A percentile compares a stretch with the other conserved stretches of the same genome.
phyloP scores from a whole-genome alignment of 2,113 vertebrate genomes.

The Malurus elegans region DNA sequence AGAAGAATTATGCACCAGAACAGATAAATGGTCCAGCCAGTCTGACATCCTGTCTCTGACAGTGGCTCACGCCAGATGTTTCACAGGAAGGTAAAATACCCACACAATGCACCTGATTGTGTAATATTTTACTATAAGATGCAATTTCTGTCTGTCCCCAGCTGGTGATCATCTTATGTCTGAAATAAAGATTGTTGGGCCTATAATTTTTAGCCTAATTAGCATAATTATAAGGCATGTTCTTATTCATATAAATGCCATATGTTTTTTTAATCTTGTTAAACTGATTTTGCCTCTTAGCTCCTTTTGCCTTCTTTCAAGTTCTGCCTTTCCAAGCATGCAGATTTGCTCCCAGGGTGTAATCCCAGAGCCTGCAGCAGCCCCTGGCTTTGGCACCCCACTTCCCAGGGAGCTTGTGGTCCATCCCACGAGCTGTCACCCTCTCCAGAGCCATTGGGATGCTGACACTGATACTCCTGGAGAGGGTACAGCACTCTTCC shows the following conservation, averaged over 20 bases:
- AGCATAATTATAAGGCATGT: conserved; percentile 27
- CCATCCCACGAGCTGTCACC: accelerated
- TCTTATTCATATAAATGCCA: conserved; percentile 38
- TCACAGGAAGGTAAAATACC: conserved; percentile 29
- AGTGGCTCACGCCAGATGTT: conserved; percentile 50
- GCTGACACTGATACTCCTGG: not conserved
- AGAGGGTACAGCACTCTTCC: not conserved
- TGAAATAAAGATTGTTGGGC: conserved; percentile 37
- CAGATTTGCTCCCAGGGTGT: not conserved
- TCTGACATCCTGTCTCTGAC: conserved; percentile 14
- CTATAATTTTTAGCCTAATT: conserved; percentile 54
- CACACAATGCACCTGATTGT: conserved; percentile 45
- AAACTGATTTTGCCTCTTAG: conserved; percentile 8
- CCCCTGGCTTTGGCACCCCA: accelerated
- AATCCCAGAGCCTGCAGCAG: not conserved
- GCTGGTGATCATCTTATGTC: conserved; percentile 32
- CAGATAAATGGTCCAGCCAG: conserved; percentile 39
- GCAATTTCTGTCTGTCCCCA: conserved; percentile 21
- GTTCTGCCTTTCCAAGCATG: not conserved
- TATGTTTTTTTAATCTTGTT: not conserved
- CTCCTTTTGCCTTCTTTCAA: not conserved
- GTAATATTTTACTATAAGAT: not conserved
- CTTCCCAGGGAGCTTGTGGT: not conserved
- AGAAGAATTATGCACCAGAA: conserved; percentile 6
- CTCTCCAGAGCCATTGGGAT: not conserved